Base-by-base conservation (phyloP, 2,797 vertebrate genomes). In the Crax fasciolata region DNA sequence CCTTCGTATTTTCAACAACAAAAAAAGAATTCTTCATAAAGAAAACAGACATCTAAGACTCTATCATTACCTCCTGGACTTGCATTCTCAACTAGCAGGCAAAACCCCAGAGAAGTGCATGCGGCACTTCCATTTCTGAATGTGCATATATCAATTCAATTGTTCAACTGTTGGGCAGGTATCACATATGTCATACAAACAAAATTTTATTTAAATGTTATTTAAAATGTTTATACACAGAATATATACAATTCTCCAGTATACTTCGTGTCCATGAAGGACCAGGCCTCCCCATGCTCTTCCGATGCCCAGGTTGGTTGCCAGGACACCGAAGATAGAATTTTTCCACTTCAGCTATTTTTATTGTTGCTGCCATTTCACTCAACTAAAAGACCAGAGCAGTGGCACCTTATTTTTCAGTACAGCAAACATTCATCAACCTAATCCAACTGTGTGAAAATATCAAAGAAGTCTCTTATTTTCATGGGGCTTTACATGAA, bases 111-210 rank as follows among this genome's bases (percentile, higher is more conserved):
- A 63, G 54, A 74, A 74, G 21, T 41, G 20, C 32, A 38, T 2
- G 9, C 11, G 30, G 17, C 5, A 62, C 23, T 6, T 84, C 21
- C 30, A 54, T 41, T 86, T 35, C 63, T 67, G n/a, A 76, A 46
- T 38, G 73, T 4, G 4, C 10, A 35, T 35, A 35, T 35, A 35
- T 35, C 35, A 35, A 35, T 35, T 35, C 35, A 35, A 8, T 35
- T 35, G 35, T 43, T 44, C 38, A 62, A n/a, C 25, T 59, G 24
- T 1, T 62, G 12, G 3, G 19, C 14, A 23, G 0, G 0, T 11
- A 67, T 14, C n/a, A 35, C 1, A 8, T 0, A 1, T 74, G 8
- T 52, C 27, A 63, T 65, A 0, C 4, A 14, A 84, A 18, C 49
- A 80, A 44, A 16, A 48, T 35, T 9, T 54, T 38, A 13, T n/a